phyloP scores from a whole-genome alignment of 2,888 invertebrate genomes.

The Ischnura elegans region DNA sequence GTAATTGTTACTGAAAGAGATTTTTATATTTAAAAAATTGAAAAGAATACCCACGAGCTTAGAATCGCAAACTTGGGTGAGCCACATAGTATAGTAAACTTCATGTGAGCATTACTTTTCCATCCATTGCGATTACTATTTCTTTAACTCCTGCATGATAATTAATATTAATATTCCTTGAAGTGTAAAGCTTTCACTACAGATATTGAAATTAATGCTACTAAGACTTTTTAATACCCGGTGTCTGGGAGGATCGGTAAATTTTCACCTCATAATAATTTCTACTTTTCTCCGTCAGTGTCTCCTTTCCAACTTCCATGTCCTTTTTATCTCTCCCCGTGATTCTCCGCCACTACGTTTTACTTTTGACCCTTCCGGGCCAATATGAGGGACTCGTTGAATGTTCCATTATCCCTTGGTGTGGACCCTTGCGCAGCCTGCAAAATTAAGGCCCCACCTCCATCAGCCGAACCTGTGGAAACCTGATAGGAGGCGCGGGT shows the following conservation, averaged over 20 bases:
- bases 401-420: conserved; percentile 21
- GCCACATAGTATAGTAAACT: no score
- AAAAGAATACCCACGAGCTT: no score
- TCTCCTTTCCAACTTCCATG: conserved; percentile 29
- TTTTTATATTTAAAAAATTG: no score
- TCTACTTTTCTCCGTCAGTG: not conserved
- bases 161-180: not conserved
- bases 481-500: not conserved
- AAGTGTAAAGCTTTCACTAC: not conserved
- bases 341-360: not conserved
- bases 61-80: no score
- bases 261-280: not conserved
- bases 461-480: not conserved
- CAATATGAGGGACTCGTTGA: conserved; percentile 20
- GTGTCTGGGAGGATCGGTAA: not conserved
- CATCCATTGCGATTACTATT: no score
- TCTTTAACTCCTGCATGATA: not conserved
- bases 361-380: conserved; percentile 7
- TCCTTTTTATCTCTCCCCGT: conserved; percentile 28
- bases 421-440: not conserved
- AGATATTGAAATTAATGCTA: not conserved
- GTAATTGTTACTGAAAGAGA: no score
- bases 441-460: conserved; percentile 35
- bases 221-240: not conserved
- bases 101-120: no score